phyloP scores from a whole-genome alignment of 2,888 invertebrate species.

The Lasioglossum zephyrum region DNA sequence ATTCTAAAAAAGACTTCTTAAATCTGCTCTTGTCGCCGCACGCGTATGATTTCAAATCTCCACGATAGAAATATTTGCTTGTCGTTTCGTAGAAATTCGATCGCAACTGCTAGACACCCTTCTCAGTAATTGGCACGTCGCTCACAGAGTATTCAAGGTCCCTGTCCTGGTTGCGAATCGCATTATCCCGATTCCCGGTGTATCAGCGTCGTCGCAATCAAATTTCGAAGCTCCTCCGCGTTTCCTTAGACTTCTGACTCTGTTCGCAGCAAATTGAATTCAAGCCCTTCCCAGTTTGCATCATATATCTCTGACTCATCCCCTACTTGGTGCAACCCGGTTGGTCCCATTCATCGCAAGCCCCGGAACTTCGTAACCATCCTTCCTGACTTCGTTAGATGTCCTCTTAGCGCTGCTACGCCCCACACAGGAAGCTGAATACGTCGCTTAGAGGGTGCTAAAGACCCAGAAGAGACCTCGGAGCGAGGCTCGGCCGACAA shows the following conservation, averaged over 20 bases:
- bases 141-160: neutral
- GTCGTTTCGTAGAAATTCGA: too few relatives aligned
- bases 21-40: too few relatives aligned
- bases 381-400: neutral
- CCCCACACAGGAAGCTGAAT: neutral
- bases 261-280: neutral
- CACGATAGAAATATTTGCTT: too few relatives aligned
- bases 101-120: neutral
- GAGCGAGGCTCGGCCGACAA: neutral
- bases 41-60: too few relatives aligned
- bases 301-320: neutral
- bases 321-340: neutral
- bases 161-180: neutral
- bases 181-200: neutral
- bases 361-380: slow-evolving; percentile 6
- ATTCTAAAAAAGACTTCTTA: too few relatives aligned
- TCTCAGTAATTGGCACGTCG: neutral
- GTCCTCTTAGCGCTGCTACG: neutral
- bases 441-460: neutral
- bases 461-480: neutral
- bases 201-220: neutral
- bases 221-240: neutral
- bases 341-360: neutral
- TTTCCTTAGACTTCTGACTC: neutral
- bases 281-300: neutral